Percentiles rank a stretch among this genome's conserved stretches.
Conservation (phyloP, 2,888 invertebrate species). For the Phania funesta region DNA sequence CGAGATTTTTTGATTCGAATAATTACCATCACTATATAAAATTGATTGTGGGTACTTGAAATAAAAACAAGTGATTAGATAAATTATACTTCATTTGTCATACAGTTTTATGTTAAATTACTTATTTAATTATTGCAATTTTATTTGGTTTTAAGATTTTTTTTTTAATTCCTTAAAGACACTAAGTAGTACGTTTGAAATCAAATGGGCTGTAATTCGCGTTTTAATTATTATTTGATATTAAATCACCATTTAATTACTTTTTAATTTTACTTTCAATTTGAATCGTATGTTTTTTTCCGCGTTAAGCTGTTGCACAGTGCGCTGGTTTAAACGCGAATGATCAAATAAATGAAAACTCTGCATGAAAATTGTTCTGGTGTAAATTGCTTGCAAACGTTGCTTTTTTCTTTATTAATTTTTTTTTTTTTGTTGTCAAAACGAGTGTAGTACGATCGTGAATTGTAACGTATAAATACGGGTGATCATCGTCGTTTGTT, state of each 20-base stretch:
- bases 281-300: constrained; percentile 53
- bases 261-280: constrained; percentile 21
- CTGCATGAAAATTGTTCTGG: constrained; percentile 75
- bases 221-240: not conserved
- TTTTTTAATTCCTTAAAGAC: not conserved
- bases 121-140: not conserved
- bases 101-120: not conserved
- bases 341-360: constrained; percentile 75
- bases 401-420: constrained; percentile 14
- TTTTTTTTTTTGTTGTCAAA: constrained; percentile 16
- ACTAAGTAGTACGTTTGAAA: too few relatives aligned
- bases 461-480: constrained; percentile 30
- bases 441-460: constrained; percentile 50
- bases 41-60: too few relatives aligned
- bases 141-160: not conserved
- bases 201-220: not conserved
- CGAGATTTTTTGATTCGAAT: too few relatives aligned
- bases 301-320: constrained; percentile 70
- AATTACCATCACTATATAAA: too few relatives aligned
- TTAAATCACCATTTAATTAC: constrained; percentile 43
- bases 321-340: constrained; percentile 74
- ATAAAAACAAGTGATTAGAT: not conserved
- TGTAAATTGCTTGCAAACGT: constrained; percentile 58
- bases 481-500: constrained; percentile 33
- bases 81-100: not conserved